Evolutionary conservation across 2,888 invertebrate genomes (phyloP).

Genomic region (Pristionchus entomophagus): DNA sequence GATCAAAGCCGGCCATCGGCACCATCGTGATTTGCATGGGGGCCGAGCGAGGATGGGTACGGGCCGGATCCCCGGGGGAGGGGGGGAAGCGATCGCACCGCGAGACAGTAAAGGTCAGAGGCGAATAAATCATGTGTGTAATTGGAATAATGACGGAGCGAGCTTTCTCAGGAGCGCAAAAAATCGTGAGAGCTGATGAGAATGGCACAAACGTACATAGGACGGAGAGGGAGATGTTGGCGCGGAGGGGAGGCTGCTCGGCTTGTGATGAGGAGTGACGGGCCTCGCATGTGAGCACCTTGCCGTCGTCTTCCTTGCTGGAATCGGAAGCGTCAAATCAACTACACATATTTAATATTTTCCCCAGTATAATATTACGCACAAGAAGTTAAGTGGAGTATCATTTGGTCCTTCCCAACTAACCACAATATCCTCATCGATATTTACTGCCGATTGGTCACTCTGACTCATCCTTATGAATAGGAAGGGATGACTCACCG

Average conservation of each 20-base stretch:
- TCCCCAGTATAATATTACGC: background rate
- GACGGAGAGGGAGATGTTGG: conserved; percentile 68
- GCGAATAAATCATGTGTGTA: conserved; percentile 38
- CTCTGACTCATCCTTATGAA: background rate
- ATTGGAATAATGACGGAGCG: conserved; percentile 31
- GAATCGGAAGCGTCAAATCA: conserved; percentile 13
- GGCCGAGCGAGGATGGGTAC: background rate
- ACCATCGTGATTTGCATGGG: conserved; percentile 42
- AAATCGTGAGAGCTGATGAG: background rate
- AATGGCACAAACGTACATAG: conserved; percentile 61
- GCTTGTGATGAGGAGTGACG: conserved; percentile 64
- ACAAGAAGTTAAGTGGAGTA: no score
- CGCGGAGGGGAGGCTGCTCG: conserved; percentile 48
- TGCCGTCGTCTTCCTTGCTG: conserved; percentile 68
- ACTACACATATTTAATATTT: no score
- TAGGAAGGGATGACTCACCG: conserved; percentile 50
- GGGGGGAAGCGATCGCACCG: background rate
- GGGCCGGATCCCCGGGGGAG: conserved; percentile 37
- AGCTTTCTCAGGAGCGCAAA: conserved; percentile 21
- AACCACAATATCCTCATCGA: no score
- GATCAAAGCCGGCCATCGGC: background rate
- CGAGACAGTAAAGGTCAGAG: background rate
- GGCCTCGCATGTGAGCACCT: conserved; percentile 71
- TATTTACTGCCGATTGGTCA: no score
- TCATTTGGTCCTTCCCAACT: no score